Evolutionary conservation across 1,140 invertebrate genomes (phyloP), one percentile per base, ranked within the genome.

Genomic region (Brachystomella parvula): DNA sequence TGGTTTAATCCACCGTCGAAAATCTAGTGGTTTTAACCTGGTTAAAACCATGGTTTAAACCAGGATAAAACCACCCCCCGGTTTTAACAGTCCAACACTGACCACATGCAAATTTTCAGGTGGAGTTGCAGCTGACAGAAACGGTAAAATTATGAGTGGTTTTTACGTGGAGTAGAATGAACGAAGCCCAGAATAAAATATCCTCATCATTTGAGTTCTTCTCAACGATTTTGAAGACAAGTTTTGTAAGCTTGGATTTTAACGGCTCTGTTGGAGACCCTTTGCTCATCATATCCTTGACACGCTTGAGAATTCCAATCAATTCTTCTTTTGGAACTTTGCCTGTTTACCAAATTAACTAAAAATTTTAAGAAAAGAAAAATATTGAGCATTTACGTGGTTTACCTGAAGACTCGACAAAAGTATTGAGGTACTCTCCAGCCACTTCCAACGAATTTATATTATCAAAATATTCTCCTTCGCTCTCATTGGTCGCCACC

Each of bases 211-310:
- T 65, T 32, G 68, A 68, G 67, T 73, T 73, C 35, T 61, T 62
- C 53, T 73, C 71, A 24, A 73, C 71, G 12, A 73, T 47, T 58
- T 69, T 69, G 63, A 73, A 73, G 53, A 73, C 63, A 9, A 65
- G 21, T 31, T 66, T 65, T 2, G 69, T 56, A 31, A 73, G 61
- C 39, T 57, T 49, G 3, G 47, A 65, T 21, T 68, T 70, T 3
- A 61, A 12, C 28, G 56, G 9, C 19, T 60, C 58, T 12, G 29
- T 29, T 15, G 19, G 58, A 6, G 58, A 26, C 6, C 6, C 19
- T 31, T 19, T 29, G 58, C 12, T 60, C 57, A 59, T 30, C 21
- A 30, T 6, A 3, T 32, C 60, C 9, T 62, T 62, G 9, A 62
- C 21, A 15, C 60, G 6, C 9, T 39, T 62, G 9, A 62, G 28